Evolutionary conservation across 2,888 invertebrate species (phyloP).

Genomic region (Drosophila neoperkinsi): DNA sequence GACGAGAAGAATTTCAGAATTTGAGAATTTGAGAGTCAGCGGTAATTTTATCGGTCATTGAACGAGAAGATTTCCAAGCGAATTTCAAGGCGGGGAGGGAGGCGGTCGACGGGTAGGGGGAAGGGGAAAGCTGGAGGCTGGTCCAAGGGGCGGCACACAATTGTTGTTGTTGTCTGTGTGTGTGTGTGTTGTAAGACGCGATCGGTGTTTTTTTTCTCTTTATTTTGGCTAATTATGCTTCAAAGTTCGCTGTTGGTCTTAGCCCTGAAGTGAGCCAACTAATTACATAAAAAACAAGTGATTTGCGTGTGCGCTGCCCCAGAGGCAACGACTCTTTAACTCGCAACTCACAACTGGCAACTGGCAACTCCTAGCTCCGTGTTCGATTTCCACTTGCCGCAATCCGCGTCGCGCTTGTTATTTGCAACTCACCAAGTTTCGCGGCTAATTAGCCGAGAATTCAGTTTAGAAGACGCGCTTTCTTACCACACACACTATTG

Average conservation of each 20-base stretch:
- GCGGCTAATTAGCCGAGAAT: slow-evolving; percentile 68
- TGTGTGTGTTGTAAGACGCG: slow-evolving; percentile 63
- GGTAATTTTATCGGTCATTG: slow-evolving; percentile 79
- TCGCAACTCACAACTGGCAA: slow-evolving; percentile 19
- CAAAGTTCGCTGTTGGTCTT: slow-evolving; percentile 43
- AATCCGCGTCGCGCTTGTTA: slow-evolving; percentile 51
- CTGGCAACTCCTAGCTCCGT: slow-evolving; percentile 1
- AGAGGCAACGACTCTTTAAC: slow-evolving; percentile 32
- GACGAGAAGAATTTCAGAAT: slow-evolving; percentile 22
- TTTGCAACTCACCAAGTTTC: slow-evolving; percentile 77
- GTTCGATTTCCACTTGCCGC: slow-evolving; percentile 38
- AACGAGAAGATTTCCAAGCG: slow-evolving; percentile 61
- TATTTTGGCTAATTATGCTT: slow-evolving; percentile 73
- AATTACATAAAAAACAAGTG: slow-evolving; percentile 78
- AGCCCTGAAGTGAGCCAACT: slow-evolving; percentile 43
- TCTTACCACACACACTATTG: slow-evolving; percentile 42
- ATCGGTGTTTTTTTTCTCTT: slow-evolving; percentile 59
- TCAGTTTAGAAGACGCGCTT: slow-evolving; percentile 35
- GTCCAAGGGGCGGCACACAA: slow-evolving; percentile 36
- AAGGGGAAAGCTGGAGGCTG: slow-evolving; percentile 22
- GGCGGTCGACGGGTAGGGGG: not conserved
- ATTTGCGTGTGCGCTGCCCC: slow-evolving; percentile 68
- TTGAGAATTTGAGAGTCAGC: slow-evolving; percentile 41
- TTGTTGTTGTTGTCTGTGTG: slow-evolving; percentile 13
- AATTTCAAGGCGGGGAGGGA: slow-evolving; percentile 15